These are phyloP conservation scores for Drosophila parabipectinata DNA, from an alignment of 1,140 invertebrate genomes.

Conservation along the genomic window DNA sequence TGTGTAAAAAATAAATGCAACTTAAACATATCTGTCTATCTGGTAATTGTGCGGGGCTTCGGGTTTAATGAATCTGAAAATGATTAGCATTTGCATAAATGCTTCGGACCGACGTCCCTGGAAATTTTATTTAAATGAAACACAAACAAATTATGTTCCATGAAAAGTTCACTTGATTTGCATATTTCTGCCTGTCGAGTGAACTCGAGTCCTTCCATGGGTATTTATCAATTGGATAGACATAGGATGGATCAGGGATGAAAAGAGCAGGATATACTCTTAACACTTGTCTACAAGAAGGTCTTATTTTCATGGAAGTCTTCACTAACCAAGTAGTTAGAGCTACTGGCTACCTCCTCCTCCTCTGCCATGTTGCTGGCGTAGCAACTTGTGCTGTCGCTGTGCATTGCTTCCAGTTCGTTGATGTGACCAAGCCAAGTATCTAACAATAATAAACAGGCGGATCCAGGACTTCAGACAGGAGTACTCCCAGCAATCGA, in stretches of 20 bases:
- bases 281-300: neutral
- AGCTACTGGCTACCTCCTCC: too few relatives aligned
- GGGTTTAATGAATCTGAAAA: constrained; percentile 34
- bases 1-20: constrained; percentile 56
- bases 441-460: constrained; percentile 76
- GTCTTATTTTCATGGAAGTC: too few relatives aligned
- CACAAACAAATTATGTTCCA: constrained; percentile 67
- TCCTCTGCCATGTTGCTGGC: neutral
- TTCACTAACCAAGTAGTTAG: too few relatives aligned
- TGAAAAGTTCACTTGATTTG: constrained; percentile 52
- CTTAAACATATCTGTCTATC: constrained; percentile 7
- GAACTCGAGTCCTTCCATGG: neutral
- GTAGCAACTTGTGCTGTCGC: constrained; percentile 66
- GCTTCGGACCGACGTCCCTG: constrained; percentile 18
- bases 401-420: constrained; percentile 70
- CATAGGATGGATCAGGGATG: neutral
- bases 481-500: constrained; percentile 11
- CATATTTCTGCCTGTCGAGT: constrained; percentile 56
- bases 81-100: constrained; percentile 39
- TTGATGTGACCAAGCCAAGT: constrained; percentile 70
- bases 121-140: constrained; percentile 70
- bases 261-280: too few relatives aligned
- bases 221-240: neutral
- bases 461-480: constrained; percentile 50
- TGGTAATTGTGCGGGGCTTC: too few relatives aligned